phyloP scores from a whole-genome alignment of 2,797 vertebrate species.

The Bufotes viridis region DNA sequence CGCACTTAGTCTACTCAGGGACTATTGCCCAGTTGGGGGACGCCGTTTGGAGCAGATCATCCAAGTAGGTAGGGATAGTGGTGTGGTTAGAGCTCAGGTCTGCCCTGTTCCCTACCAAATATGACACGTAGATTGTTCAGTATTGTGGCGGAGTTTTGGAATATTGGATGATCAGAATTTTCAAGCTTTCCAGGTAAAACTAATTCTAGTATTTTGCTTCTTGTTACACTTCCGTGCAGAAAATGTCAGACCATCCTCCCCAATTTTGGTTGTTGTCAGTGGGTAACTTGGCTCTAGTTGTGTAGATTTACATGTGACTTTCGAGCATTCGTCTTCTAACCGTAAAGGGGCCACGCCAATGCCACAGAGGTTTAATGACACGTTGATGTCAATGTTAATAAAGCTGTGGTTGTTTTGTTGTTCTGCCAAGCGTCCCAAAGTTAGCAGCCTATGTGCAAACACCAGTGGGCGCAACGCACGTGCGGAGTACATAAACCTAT shows the following conservation, averaged over 20 bases:
- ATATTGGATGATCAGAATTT: neutral
- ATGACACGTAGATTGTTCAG: too few relatives aligned
- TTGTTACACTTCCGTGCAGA: neutral
- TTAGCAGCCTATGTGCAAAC: neutral
- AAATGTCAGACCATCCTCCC: neutral
- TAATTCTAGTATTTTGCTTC: neutral
- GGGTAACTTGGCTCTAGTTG: neutral
- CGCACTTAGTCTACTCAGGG: too few relatives aligned
- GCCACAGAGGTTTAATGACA: neutral
- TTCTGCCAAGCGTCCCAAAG: neutral
- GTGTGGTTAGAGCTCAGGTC: too few relatives aligned
- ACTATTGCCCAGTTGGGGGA: too few relatives aligned
- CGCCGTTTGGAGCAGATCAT: too few relatives aligned
- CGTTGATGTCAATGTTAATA: neutral
- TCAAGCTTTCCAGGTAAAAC: neutral
- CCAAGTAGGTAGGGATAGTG: too few relatives aligned
- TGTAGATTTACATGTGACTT: neutral
- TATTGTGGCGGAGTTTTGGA: too few relatives aligned
- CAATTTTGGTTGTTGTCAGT: neutral
- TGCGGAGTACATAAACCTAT: neutral
- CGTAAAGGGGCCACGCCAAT: neutral
- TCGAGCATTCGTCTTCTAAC: neutral
- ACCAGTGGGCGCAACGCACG: neutral
- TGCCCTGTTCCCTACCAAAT: too few relatives aligned
- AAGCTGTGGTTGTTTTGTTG: slow-evolving; percentile 3